A percentile compares a stretch with the other conserved stretches of the same genome.
Conservation (phyloP, 2,888 invertebrate genomes). For the Hypercompe scribonia region DNA sequence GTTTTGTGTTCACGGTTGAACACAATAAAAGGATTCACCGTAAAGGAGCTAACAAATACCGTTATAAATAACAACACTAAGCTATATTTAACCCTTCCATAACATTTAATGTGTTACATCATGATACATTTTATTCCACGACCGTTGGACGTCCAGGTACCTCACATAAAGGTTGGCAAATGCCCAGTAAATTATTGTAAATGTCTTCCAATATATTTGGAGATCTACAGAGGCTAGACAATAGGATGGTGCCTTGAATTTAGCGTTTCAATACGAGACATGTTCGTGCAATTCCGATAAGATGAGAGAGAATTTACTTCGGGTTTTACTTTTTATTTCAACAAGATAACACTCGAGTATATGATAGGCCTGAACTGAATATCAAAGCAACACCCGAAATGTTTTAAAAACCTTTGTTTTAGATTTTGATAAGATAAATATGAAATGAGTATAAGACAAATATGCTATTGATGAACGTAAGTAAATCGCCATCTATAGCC, state of each 20-base stretch:
- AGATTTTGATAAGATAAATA: neutral
- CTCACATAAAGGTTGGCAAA: slow-evolving; percentile 41
- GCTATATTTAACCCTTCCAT: slow-evolving; percentile 52
- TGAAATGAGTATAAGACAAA: neutral
- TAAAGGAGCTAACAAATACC: slow-evolving; percentile 59
- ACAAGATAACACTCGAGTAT: neutral
- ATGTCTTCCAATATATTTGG: slow-evolving; percentile 43
- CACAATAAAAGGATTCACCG: slow-evolving; percentile 27
- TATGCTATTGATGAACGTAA: neutral
- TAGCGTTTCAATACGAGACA: slow-evolving; percentile 28
- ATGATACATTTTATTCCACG: slow-evolving; percentile 35
- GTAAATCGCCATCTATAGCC: too few species aligned
- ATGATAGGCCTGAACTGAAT: neutral
- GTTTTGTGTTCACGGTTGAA: neutral
- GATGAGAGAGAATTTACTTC: neutral
- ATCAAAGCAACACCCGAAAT: neutral
- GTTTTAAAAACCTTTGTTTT: neutral
- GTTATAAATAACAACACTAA: slow-evolving; percentile 56
- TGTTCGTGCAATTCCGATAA: slow-evolving; percentile 3
- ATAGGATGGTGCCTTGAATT: slow-evolving; percentile 20
- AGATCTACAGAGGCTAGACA: slow-evolving; percentile 30
- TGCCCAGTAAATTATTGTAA: slow-evolving; percentile 48
- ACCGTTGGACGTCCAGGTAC: slow-evolving; percentile 33
- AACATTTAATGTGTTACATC: slow-evolving; percentile 26
- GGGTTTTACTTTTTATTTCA: neutral